Percentiles rank a stretch among this genome's conserved stretches.
phyloP scores from a whole-genome alignment of 1,140 invertebrate genomes.

The Aphidius ervi region DNA sequence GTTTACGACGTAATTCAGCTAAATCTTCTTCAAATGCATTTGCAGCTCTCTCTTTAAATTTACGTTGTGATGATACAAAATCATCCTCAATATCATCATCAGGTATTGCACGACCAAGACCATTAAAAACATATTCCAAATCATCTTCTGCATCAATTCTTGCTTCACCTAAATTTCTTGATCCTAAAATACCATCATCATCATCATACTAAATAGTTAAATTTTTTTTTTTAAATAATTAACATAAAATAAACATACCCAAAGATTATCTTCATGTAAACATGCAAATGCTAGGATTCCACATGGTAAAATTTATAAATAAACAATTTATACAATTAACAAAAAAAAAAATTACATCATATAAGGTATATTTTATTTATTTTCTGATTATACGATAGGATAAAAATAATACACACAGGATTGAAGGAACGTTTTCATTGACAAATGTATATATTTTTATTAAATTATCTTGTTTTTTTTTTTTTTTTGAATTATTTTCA shows the following conservation, averaged over 20 bases:
- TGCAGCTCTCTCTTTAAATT: conserved; percentile 43
- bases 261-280: not conserved
- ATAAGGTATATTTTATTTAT: no score
- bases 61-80: conserved; percentile 40
- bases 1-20: conserved; percentile 45
- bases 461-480: no score
- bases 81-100: conserved; percentile 39
- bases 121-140: conserved; percentile 36
- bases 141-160: conserved; percentile 37
- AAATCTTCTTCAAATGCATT: conserved; percentile 48
- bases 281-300: conserved; percentile 4
- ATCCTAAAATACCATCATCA: conserved; percentile 36
- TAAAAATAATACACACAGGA: no score
- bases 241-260: not conserved
- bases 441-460: no score
- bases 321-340: not conserved
- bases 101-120: conserved; percentile 29
- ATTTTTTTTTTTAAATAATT: no score
- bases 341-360: not conserved
- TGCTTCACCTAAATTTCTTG: conserved; percentile 39
- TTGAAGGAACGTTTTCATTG: no score
- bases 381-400: no score
- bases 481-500: no score
- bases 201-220: not conserved
- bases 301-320: not conserved